Percentiles rank a stretch among this genome's conserved stretches.
Evolutionary conservation across 2,113 vertebrate species (phyloP).

Genomic region (Dissostichus mawsoni): DNA sequence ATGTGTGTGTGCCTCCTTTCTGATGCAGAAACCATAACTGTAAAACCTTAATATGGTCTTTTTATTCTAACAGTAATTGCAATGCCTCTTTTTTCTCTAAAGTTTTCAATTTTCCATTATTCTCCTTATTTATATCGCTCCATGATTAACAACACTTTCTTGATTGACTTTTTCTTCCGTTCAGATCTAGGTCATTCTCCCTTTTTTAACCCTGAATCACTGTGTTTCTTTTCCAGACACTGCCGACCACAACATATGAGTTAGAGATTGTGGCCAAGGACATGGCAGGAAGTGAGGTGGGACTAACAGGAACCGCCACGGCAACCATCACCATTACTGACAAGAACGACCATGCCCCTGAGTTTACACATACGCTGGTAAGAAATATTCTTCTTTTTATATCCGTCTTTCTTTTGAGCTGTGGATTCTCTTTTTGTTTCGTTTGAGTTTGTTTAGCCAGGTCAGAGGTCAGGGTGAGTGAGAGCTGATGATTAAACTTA

Average conservation of each 20-base stretch:
- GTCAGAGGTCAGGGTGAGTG: conserved; percentile 28
- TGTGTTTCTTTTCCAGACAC: conserved; percentile 83
- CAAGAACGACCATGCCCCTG: conserved; percentile 96
- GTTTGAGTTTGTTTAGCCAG: background rate
- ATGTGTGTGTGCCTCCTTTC: background rate
- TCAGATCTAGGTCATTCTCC: background rate
- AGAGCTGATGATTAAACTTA: background rate
- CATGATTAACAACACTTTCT: background rate
- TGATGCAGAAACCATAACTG: conserved; percentile 1
- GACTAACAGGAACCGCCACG: conserved; percentile 94
- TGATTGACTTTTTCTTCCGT: background rate
- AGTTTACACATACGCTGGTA: conserved; percentile 98
- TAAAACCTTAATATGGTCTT: background rate
- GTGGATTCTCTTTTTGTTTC: background rate
- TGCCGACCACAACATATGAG: conserved; percentile 94
- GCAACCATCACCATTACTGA: conserved; percentile 97
- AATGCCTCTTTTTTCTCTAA: background rate
- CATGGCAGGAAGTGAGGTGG: conserved; percentile 94
- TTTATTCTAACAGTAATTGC: background rate
- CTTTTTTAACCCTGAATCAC: background rate
- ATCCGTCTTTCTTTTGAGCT: background rate
- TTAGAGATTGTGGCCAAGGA: conserved; percentile 96
- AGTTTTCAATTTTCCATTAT: background rate
- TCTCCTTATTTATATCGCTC: background rate
- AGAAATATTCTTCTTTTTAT: conserved; percentile 44